A percentile compares a stretch with the other conserved stretches of the same genome.
These are phyloP conservation scores for Oplegnathus fasciatus DNA, from an alignment of 2,113 vertebrate species.

Conservation along the genomic window DNA sequence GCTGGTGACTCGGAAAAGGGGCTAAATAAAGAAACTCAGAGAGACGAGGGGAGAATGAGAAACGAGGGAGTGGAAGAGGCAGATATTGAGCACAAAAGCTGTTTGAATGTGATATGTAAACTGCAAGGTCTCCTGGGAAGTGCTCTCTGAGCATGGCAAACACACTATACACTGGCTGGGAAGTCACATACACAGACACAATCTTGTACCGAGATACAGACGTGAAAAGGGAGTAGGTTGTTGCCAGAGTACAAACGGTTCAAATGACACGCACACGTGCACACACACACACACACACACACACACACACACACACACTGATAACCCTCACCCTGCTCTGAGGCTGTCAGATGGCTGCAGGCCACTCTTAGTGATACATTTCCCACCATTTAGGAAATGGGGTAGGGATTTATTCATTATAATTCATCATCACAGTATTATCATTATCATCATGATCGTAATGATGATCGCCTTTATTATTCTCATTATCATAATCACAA, in stretches of 20 bases:
- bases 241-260: conserved; percentile 56
- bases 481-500: conserved; percentile 86
- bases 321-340: conserved; percentile 43
- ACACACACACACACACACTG: conserved; percentile 24
- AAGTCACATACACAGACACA: conserved; percentile 57
- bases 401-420: conserved; percentile 81
- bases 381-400: conserved; percentile 81
- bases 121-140: conserved; percentile 74
- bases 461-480: conserved; percentile 86
- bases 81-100: conserved; percentile 74
- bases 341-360: conserved; percentile 60
- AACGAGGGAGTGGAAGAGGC: conserved; percentile 59
- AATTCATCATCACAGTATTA: conserved; percentile 81
- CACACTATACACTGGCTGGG: conserved; percentile 47
- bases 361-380: conserved; percentile 76
- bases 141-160: conserved; percentile 64
- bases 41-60: conserved; percentile 25
- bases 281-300: conserved; percentile 16
- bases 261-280: conserved; percentile 44
- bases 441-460: conserved; percentile 82
- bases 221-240: conserved; percentile 61
- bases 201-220: conserved; percentile 60
- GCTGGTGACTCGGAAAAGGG: conserved; percentile 15
- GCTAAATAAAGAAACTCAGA: conserved; percentile 36
- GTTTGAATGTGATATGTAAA: conserved; percentile 81